Evolutionary conservation across 2,113 vertebrate species (phyloP), one percentile per base, ranked within the genome.

Genomic region (Alouatta palliata): DNA sequence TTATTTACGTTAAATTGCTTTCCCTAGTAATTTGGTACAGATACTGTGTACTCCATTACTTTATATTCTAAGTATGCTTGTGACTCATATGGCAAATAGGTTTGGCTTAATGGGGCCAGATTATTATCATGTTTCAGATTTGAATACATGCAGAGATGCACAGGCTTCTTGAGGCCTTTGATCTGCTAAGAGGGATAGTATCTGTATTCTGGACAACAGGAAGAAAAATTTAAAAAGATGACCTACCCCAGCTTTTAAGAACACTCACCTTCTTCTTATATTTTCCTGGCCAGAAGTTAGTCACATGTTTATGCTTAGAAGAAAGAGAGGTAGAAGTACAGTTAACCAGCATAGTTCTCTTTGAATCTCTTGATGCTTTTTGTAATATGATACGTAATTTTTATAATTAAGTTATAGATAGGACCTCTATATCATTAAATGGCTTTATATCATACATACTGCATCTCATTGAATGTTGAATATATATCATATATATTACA

Each of bases 271-370:
- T 85, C 23, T 30, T 35, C 58, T 81, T 85, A 64, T 1, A 13
- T 91, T 90, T 35, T 97, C 43, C 79, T 91, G 23, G 21, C 43
- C 17, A 76, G 32, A 94, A 64, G 90, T 90, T 75, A 86, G 21
- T 92, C 20, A 40, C 10, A 49, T 47, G 37, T 2, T 68, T 82
- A 21, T 10, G 37, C 17, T 40, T 79, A 86, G 61, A 49, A 79
- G 32, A 56, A 73, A 73, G 47, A 27, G 43, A 70, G 9, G 27
- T 49, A 52, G 14, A 91, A 87, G 21, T 56, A 27, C 4, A 92
- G 43, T 61, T 68, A 90, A 7, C 35, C 79, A 66, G 37, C 23
- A 84, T 6, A 43, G 14, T 12, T 91, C 1, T 87, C 13, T 89
- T 52, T 49, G 66, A 4, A 56, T 30, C 7, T 94, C 37, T 84